Conservation (phyloP, 1,140 invertebrate genomes). For the Euwallacea similis region DNA sequence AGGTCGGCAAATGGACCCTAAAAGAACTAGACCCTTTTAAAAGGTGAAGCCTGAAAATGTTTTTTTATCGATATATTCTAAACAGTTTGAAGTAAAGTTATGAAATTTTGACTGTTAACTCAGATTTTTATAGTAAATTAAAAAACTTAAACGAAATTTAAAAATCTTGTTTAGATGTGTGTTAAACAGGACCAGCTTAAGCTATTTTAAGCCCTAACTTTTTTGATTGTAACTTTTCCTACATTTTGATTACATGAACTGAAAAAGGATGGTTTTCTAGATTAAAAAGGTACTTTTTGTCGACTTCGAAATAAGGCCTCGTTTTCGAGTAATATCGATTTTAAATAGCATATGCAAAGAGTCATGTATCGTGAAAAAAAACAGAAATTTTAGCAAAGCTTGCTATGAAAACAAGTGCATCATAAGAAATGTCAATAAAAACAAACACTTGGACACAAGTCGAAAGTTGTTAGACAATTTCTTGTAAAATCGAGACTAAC, state of each 20-base stretch:
- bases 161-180: not conserved
- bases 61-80: not conserved
- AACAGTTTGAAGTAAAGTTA: not conserved
- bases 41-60: not conserved
- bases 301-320: not conserved
- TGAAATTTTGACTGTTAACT: not conserved
- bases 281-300: not conserved
- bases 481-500: too few species aligned
- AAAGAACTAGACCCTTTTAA: not conserved
- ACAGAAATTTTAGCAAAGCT: not conserved
- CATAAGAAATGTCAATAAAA: too few species aligned
- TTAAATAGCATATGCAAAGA: not conserved
- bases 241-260: not conserved
- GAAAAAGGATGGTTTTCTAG: not conserved
- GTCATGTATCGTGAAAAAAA: not conserved
- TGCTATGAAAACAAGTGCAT: too few species aligned
- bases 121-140: not conserved
- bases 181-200: not conserved
- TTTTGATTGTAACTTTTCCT: not conserved
- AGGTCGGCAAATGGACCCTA: not conserved
- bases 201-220: not conserved
- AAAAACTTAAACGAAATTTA: not conserved
- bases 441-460: too few species aligned
- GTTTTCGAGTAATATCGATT: not conserved
- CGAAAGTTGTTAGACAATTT: too few species aligned